Evolutionary conservation across 1,140 invertebrate genomes (phyloP), one percentile per base, ranked within the genome.

Genomic region (Orchesella cincta): DNA sequence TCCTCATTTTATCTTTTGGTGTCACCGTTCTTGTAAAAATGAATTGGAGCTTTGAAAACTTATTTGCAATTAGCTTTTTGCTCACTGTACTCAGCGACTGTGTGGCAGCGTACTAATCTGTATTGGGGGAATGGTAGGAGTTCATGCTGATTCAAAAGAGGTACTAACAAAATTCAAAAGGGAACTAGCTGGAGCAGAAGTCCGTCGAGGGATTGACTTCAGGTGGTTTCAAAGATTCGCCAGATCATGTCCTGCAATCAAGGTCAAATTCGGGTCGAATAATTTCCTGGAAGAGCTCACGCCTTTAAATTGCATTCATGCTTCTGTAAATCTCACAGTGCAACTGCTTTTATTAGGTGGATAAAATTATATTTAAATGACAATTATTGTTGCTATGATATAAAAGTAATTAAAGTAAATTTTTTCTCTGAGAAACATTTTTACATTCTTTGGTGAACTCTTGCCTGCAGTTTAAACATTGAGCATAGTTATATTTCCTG

Each of bases 241-340:
- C 12, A 57, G 5, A 23, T 57, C 54, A 26, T 57, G 54, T 23
- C 54, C 54, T 57, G 3, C n/a, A 5, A 26, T 26, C 8, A 57
- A 57, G 26, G 26, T 57, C 3, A 57, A 57, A 57, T 57, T 57
- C 26, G 54, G 54, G 26, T 5, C 3, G 5, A n/a, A 23, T 23
- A 57, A 57, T 57, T 57, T n/a, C 23, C 12, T 57, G 23, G 54
- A 57, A n/a, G 54, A 57, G 54, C 54, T 57, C 3, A 57, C 54
- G 12, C 54, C 54, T 16, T 57, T 57, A 23, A 57, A 57, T 26
- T 16, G 12, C 5, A 5, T 57, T n/a, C 12, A 57, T 57, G 3
- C 26, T 16, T 8, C 54, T 5, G 3, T 57, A 5, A 23, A 57
- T 3, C 26, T 57, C 12, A n/a, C 54, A 5, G 54, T 57, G 12